A percentile compares a stretch with the other conserved stretches of the same genome.
phyloP scores from a whole-genome alignment of 2,797 vertebrate species.

The Sebastes matsubarae region DNA sequence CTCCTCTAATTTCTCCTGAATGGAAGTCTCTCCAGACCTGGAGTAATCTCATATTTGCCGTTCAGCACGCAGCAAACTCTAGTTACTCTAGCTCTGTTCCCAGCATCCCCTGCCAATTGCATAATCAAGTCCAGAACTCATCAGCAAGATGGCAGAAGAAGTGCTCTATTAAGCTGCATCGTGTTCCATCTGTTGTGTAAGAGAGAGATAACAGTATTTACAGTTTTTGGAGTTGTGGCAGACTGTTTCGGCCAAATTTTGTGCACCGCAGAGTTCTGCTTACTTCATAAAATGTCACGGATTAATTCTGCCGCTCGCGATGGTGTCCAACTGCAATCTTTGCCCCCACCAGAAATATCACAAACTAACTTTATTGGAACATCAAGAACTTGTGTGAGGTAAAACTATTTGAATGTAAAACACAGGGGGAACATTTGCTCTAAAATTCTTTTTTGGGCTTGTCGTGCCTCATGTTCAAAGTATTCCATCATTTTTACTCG shows the following conservation, averaged over 20 bases:
- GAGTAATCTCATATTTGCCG: constrained; percentile 61
- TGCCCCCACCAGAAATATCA: constrained; percentile 47
- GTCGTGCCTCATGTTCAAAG: neutral
- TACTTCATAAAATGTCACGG: constrained; percentile 73
- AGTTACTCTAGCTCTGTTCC: constrained; percentile 53
- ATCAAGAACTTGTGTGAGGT: constrained; percentile 8
- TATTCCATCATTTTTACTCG: constrained; percentile 19
- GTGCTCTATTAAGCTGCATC: constrained; percentile 78
- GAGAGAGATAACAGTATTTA: constrained; percentile 83
- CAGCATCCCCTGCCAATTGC: constrained; percentile 74
- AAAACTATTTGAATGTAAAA: constrained; percentile 10
- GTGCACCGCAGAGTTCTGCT: constrained; percentile 59
- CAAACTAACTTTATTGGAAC: constrained; percentile 52
- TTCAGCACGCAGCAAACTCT: constrained; percentile 52
- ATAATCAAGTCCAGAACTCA: constrained; percentile 80
- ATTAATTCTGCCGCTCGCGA: constrained; percentile 57
- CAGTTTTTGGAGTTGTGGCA: constrained; percentile 69
- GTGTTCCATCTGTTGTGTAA: constrained; percentile 81
- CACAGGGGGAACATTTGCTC: neutral
- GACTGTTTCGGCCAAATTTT: constrained; percentile 66
- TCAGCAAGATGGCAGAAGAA: constrained; percentile 79
- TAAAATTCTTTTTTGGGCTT: neutral
- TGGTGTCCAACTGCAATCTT: constrained; percentile 52
- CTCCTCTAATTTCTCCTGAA: constrained; percentile 58
- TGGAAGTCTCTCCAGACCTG: constrained; percentile 58